Base-by-base conservation (phyloP, 2,113 vertebrate genomes). In the Ahaetulla prasina region DNA sequence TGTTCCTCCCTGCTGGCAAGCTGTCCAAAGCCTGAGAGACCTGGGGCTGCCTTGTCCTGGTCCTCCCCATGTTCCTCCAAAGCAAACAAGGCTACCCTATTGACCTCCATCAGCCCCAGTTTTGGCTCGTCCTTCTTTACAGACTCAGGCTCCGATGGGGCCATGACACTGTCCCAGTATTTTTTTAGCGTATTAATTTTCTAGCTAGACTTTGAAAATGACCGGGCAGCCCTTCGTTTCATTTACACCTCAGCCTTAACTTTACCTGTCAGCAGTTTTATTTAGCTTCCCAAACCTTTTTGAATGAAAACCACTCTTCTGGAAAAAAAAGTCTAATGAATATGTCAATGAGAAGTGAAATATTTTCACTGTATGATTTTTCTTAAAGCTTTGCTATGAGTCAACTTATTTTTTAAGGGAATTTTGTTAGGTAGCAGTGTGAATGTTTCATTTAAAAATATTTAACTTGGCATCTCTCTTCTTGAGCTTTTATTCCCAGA, bases 311-410 rank as follows among this genome's bases (percentile, higher is more conserved):
- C 97, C 93, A 97, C 96, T 97, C 95, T 97, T 97, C 96, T 96
- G 96, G 97, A 98, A 97, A 91, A 97, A 97, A 57, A 25, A 25
- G 97, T 96, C 95, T 68, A 97, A 98, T 98, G 97, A 98, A 98
- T 98, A 97, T 97, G 97, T 98, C 98, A 98, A 97, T 97, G 97
- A 97, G 96, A 97, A 98, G 96, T 98, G 96, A 98, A 98, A 97
- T 97, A 98, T 97, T 98, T 98, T 97, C 96, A 97, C 97, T 98
- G 97, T 94, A 97, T 97, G 97, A 96, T 96, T 95, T 93, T 93
- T 97, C 97, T 96, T 97, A 93, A n/a, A 68, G 60, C 4, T 68
- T 68, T 68, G 30, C 30, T 68, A 68, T 96, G 96, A 96, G 97
- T 95, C 89, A 98, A 96, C 95, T 95, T 49, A 95, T 96, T 20